Conservation (phyloP, 2,888 invertebrate species). For the Hirtodrosophila cameraria region DNA sequence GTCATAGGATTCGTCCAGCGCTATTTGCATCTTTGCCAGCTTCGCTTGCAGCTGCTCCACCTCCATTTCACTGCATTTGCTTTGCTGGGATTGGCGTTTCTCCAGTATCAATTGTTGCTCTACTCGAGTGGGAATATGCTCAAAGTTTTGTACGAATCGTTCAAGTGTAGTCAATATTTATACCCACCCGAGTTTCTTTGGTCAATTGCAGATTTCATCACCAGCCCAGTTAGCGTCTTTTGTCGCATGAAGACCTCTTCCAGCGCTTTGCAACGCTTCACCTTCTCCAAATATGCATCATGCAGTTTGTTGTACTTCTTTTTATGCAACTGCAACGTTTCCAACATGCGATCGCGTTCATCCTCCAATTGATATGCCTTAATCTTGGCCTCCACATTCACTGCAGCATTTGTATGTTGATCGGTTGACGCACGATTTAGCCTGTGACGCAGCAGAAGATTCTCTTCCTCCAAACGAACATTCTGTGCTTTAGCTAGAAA, state of each 20-base stretch:
- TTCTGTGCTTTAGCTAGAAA: slow-evolving; percentile 74
- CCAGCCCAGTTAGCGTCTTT: slow-evolving; percentile 80
- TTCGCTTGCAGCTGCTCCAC: slow-evolving; percentile 52
- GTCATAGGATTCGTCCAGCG: slow-evolving; percentile 80
- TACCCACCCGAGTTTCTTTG: slow-evolving; percentile 58
- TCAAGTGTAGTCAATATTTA: neutral
- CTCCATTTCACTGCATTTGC: slow-evolving; percentile 32
- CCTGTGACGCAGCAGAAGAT: slow-evolving; percentile 69
- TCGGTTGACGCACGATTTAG: slow-evolving; percentile 61
- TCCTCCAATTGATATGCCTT: slow-evolving; percentile 72
- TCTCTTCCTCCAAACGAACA: slow-evolving; percentile 74
- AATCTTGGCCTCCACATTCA: slow-evolving; percentile 76
- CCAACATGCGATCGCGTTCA: slow-evolving; percentile 77
- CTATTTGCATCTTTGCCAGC: slow-evolving; percentile 63
- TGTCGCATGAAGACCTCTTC: slow-evolving; percentile 80
- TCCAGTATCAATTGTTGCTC: slow-evolving; percentile 61
- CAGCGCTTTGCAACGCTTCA: slow-evolving; percentile 76
- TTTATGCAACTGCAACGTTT: slow-evolving; percentile 76
- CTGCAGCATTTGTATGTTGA: slow-evolving; percentile 59
- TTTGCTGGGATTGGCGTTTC: slow-evolving; percentile 48
- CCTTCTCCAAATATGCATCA: slow-evolving; percentile 76
- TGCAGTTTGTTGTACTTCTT: slow-evolving; percentile 81
- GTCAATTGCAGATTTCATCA: slow-evolving; percentile 78
- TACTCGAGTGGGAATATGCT: neutral
- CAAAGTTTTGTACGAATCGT: rapidly evolving